Evolutionary conservation across 2,888 invertebrate species (phyloP).

Genomic region (Scaptomyza polygonia): DNA sequence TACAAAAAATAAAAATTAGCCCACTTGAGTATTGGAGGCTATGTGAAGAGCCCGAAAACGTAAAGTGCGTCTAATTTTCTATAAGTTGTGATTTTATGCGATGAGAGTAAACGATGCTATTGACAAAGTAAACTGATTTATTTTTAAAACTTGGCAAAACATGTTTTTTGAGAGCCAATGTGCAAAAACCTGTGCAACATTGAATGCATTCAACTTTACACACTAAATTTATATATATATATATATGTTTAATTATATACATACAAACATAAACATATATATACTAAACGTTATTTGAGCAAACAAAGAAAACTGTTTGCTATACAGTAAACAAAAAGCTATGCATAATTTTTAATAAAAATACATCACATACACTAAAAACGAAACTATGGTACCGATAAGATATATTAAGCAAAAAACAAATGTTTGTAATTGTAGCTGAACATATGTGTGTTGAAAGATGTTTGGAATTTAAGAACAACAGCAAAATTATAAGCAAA

Average conservation of each 20-base stretch:
- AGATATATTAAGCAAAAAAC: slow-evolving; percentile 33
- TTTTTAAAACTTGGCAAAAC: slow-evolving; percentile 69
- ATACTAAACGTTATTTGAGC: slow-evolving; percentile 74
- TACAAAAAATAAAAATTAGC: slow-evolving; percentile 45
- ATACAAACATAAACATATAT: too few species aligned
- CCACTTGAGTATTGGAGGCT: slow-evolving; percentile 49
- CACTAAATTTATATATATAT: slow-evolving; percentile 47
- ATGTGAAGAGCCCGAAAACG: slow-evolving; percentile 33
- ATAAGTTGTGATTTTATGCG: slow-evolving; percentile 73
- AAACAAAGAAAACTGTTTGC: slow-evolving; percentile 63
- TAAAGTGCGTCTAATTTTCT: slow-evolving; percentile 66
- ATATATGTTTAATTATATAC: slow-evolving; percentile 18
- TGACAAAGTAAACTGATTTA: slow-evolving; percentile 74
- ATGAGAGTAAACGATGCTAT: slow-evolving; percentile 57
- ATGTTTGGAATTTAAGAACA: slow-evolving; percentile 50
- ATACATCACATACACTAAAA: slow-evolving; percentile 34
- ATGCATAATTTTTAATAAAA: slow-evolving; percentile 52
- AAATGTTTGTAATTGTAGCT: slow-evolving; percentile 43
- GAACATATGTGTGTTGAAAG: slow-evolving; percentile 58
- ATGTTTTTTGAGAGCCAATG: slow-evolving; percentile 68
- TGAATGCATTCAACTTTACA: slow-evolving; percentile 71
- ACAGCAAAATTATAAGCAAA: slow-evolving; percentile 23
- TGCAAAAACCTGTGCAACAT: slow-evolving; percentile 65
- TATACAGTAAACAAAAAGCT: slow-evolving; percentile 51
- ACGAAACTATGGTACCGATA: slow-evolving; percentile 30